Evolutionary conservation across 2,888 invertebrate genomes (phyloP).

Genomic region (Disparrhopalites patrizii): DNA sequence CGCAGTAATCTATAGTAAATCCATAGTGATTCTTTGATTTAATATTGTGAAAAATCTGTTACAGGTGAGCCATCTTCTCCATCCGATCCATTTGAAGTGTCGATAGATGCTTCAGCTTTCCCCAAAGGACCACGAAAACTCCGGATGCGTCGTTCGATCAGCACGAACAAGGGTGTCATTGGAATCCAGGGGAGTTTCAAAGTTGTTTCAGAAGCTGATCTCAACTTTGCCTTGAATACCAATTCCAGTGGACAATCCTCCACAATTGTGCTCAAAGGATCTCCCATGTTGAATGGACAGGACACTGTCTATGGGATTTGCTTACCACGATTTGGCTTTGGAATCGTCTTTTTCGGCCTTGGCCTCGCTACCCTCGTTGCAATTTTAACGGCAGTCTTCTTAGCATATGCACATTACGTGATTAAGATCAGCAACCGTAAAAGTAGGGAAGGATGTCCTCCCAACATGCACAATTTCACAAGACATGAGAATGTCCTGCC

Average conservation of each 20-base stretch:
- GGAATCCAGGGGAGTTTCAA: slow-evolving; percentile 86
- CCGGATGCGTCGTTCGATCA: slow-evolving; percentile 35
- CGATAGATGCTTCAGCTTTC: slow-evolving; percentile 54
- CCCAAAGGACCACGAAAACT: slow-evolving; percentile 72
- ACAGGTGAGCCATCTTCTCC: slow-evolving; percentile 4
- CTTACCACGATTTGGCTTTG: slow-evolving; percentile 83
- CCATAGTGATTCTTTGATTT: too few relatives aligned
- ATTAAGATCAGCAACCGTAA: slow-evolving; percentile 29
- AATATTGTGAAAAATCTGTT: too few relatives aligned
- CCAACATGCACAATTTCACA: not conserved
- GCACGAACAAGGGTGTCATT: slow-evolving; percentile 62
- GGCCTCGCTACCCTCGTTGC: slow-evolving; percentile 83
- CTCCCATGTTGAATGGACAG: slow-evolving; percentile 54
- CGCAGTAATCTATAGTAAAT: too few relatives aligned
- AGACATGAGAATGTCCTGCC: slow-evolving; percentile 35
- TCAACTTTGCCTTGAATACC: slow-evolving; percentile 81
- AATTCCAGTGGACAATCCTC: slow-evolving; percentile 50
- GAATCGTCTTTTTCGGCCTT: slow-evolving; percentile 79
- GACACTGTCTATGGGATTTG: slow-evolving; percentile 86
- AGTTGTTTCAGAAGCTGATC: slow-evolving; percentile 85
- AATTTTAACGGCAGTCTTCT: slow-evolving; percentile 68
- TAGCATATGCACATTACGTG: slow-evolving; percentile 45
- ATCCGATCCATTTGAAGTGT: not conserved
- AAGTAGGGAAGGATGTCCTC: slow-evolving; percentile 27
- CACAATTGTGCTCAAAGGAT: slow-evolving; percentile 39